A percentile compares a stretch with the other conserved stretches of the same genome.
phyloP scores from a whole-genome alignment of 2,797 vertebrate genomes.

The Hylomyscus alleni region DNA sequence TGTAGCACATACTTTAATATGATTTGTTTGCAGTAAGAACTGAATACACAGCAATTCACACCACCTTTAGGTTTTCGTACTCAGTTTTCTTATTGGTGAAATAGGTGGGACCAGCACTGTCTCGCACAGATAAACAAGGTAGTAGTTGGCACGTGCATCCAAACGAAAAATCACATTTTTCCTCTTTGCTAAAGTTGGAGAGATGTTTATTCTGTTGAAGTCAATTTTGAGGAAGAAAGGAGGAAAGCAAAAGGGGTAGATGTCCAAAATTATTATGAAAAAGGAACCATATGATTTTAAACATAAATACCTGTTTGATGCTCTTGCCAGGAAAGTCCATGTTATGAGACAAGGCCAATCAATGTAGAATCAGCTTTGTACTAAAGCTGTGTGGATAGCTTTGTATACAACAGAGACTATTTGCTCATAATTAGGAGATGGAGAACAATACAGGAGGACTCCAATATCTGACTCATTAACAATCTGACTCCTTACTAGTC shows the following conservation, averaged over 20 bases:
- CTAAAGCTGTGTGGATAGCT: constrained; percentile 44
- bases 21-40: constrained; percentile 75
- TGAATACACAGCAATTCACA: constrained; percentile 10
- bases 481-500: neutral
- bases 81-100: constrained; percentile 58
- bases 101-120: constrained; percentile 26
- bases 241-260: constrained; percentile 40
- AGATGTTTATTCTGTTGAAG: constrained; percentile 26
- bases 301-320: constrained; percentile 54
- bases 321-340: constrained; percentile 49
- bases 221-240: neutral
- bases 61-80: neutral
- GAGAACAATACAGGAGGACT: constrained; percentile 25
- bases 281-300: constrained; percentile 62
- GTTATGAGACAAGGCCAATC: constrained; percentile 43
- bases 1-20: constrained; percentile 73
- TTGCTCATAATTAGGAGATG: constrained; percentile 48
- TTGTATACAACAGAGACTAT: neutral
- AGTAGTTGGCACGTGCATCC: neutral
- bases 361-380: constrained; percentile 51
- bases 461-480: constrained; percentile 31
- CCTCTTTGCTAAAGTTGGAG: constrained; percentile 15
- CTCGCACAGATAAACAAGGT: neutral
- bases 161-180: neutral
- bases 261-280: constrained; percentile 71